Evolutionary conservation across 2,797 vertebrate genomes (phyloP), one percentile per base, ranked within the genome.

Genomic region (Numenius phaeopus): DNA sequence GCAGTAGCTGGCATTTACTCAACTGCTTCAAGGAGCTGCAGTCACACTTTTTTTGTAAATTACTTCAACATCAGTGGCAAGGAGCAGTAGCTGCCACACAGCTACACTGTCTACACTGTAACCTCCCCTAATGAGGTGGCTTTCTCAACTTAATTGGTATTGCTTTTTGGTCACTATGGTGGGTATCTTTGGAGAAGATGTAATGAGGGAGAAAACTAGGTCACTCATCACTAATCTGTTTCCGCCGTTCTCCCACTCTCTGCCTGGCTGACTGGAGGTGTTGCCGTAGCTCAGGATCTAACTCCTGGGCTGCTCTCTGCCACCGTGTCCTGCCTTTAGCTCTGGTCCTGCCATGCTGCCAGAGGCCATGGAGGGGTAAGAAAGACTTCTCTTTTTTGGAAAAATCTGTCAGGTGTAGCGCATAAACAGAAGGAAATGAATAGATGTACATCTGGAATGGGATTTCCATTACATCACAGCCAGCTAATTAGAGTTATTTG

Each of bases 201-300:
- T 40, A 94, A 89, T 57, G 78, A 90, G 59, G 50, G 55, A 87
- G 83, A 89, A 96, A 97, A 95, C 20, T 34, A 89, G 91, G 89
- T 94, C 94, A 54, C 44, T 67, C 57, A 39, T 91, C 39, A 44
- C 89, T 83, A 67, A 91, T 62, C 49, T 92, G 81, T 47, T 93
- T 83, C 84, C 47, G 71, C 32, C 7, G 2, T n/a, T 70, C 67
- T 91, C 75, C 47, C 64, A 32, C 78, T 64, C 40, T 42, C 47
- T 65, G 82, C 54, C 70, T 77, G 85, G 30, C 67, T 91, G 89
- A 49, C 42, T 64, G 67, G 67, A 76, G 49, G 62, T 62, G 81
- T 82, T 91, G 27, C 40, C 4, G 1, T 11, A 79, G 86, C 34
- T 64, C 37, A 80, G 47, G 29, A 59, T 77, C 66, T 59, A 46